Evolutionary conservation across 2,888 invertebrate species (phyloP).

Genomic region (Trissolcus brochymenae): DNA sequence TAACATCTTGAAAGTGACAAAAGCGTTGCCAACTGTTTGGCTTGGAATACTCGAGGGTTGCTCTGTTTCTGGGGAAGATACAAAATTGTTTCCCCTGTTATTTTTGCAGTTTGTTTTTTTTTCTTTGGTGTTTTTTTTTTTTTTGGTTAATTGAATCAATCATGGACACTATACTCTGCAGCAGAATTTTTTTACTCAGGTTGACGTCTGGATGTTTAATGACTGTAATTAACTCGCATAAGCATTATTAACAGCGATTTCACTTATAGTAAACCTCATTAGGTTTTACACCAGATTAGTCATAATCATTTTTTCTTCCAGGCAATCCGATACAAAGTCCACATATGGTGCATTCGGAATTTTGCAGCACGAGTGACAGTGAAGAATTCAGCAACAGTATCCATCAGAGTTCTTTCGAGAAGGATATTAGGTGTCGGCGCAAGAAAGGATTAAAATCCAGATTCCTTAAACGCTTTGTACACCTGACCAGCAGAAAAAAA

Average conservation of each 20-base stretch:
- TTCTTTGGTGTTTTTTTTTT: not conserved
- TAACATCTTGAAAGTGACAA: no score
- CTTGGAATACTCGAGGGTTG: not conserved
- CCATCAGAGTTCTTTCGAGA: constrained; percentile 47
- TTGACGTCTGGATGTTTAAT: constrained; percentile 17
- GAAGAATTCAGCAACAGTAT: constrained; percentile 55
- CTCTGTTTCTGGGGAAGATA: not conserved
- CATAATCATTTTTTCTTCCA: constrained; percentile 40
- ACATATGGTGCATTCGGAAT: constrained; percentile 50
- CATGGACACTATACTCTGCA: not conserved
- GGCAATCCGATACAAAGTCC: constrained; percentile 31
- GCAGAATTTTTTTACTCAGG: not conserved
- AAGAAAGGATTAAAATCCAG: constrained; percentile 49
- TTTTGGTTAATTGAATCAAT: not conserved
- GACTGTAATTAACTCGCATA: constrained; percentile 27
- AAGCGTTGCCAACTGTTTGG: no score
- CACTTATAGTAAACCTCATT: constrained; percentile 44
- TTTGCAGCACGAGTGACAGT: constrained; percentile 53
- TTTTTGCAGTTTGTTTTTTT: no score
- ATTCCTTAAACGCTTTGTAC: constrained; percentile 34
- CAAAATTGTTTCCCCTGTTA: not conserved
- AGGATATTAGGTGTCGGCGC: constrained; percentile 49
- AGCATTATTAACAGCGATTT: constrained; percentile 52
- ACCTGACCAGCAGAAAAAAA: constrained; percentile 24
- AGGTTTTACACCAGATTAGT: constrained; percentile 54